Evolutionary conservation across 2,888 invertebrate genomes (phyloP).

Genomic region (Acanthosepion lycidas): DNA sequence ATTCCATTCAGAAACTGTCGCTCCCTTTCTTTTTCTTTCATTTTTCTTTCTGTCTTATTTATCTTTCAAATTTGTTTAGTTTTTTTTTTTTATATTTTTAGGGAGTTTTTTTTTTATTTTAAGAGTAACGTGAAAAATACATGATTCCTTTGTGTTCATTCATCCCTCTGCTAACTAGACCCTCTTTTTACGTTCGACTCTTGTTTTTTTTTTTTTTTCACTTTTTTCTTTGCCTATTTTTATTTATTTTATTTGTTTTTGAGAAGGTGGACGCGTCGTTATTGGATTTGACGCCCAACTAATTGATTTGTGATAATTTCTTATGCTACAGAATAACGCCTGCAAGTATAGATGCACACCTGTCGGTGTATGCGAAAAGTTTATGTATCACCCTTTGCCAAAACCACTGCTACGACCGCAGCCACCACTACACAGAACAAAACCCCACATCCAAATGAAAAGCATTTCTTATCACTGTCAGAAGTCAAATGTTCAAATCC

Average conservation of each 20-base stretch:
- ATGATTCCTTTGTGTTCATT: background rate
- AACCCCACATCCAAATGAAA: too few species aligned
- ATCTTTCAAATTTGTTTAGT: too few species aligned
- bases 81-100: background rate
- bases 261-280: background rate
- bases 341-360: background rate
- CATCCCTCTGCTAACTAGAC: background rate
- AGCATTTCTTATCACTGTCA: too few species aligned
- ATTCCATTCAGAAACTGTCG: too few species aligned
- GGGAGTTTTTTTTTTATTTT: background rate
- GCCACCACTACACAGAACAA: too few species aligned
- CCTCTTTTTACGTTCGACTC: background rate
- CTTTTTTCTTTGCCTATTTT: background rate
- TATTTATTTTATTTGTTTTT: background rate
- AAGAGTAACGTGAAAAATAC: background rate
- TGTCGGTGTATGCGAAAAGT: background rate
- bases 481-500: too few species aligned
- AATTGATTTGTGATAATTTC: background rate
- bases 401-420: too few species aligned
- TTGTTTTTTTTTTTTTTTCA: background rate
- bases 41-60: background rate
- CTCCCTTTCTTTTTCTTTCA: too few species aligned
- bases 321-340: background rate
- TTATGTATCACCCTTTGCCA: too few species aligned
- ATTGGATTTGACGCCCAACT: background rate